phyloP scores from a whole-genome alignment of 2,888 invertebrate species.

The Laspeyria flexula region DNA sequence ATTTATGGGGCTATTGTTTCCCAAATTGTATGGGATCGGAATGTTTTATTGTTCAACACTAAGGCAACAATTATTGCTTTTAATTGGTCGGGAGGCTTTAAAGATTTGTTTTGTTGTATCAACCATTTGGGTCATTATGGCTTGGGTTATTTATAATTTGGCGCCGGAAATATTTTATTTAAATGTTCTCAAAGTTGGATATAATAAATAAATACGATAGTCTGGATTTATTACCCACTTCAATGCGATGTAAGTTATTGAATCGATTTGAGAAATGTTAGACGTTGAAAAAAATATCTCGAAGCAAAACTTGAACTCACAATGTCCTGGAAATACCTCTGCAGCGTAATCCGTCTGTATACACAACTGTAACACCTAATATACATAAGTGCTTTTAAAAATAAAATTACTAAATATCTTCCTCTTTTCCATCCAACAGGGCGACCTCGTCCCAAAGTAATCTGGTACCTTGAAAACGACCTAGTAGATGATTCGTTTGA shows the following conservation, averaged over 20 bases:
- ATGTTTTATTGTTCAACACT: conserved; percentile 55
- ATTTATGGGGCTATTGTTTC: conserved; percentile 46
- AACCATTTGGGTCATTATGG: conserved; percentile 16
- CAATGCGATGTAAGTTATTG: too few relatives aligned
- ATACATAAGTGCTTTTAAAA: too few relatives aligned
- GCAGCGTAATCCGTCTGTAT: too few relatives aligned
- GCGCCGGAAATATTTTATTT: neutral
- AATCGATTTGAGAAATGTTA: too few relatives aligned
- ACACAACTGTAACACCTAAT: too few relatives aligned
- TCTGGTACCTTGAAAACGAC: conserved; percentile 94
- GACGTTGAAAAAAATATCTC: too few relatives aligned
- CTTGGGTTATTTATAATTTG: conserved; percentile 5
- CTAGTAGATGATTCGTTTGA: conserved; percentile 94
- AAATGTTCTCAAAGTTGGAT: too few relatives aligned
- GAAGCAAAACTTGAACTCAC: too few relatives aligned
- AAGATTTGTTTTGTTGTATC: conserved; percentile 34
- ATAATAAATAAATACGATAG: too few relatives aligned
- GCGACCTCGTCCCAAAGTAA: conserved; percentile 91
- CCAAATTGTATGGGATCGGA: conserved; percentile 35
- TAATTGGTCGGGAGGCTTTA: conserved; percentile 48
- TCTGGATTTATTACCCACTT: too few relatives aligned
- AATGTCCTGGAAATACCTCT: too few relatives aligned
- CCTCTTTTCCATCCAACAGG: conserved; percentile 78
- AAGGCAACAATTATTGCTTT: conserved; percentile 40
- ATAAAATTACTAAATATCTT: too few relatives aligned